Evolutionary conservation across 2,888 invertebrate genomes (phyloP), one percentile per base, ranked within the genome.

Genomic region (Noctua pronuba): DNA sequence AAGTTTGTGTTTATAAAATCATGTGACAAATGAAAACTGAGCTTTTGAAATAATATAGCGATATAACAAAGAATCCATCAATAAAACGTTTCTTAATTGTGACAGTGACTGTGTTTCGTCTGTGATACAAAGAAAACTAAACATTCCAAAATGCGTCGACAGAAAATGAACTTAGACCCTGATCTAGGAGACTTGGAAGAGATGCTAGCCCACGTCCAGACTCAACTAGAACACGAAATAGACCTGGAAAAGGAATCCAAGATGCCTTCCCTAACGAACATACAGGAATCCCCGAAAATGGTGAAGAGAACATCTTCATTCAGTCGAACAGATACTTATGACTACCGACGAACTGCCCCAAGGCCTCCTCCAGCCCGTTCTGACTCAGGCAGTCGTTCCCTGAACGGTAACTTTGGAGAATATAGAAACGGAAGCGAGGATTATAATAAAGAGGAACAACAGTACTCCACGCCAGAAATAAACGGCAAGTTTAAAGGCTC

Each of bases 201-300:
- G 83, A 97, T 97, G 97, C 88, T 97, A 35, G 96, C 96, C 0
- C 94, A 95, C 84, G 97, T 97, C 1, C 97, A 97, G 77, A 95
- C 92, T 0, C 96, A 97, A 79, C 83, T 97, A 11, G 96, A 97
- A 84, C 93, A 96, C 74, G 97, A 97, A 85, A 96, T 97, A 1
- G 96, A 95, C 58, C 69, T 94, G 73, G 96, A 96, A 79, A 95
- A 93, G 67, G 96, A 96, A 58, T 90, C 92, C 5, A 96, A 94
- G 78, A 94, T 95, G 94, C 91, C 96, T 0, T 95, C 95, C 0
- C 65, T 95, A 0, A 92, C 92, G 0, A 96, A 91, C 84, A 92
- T 96, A 0, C 95, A 95, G 60, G 96, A 96, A 69, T 96, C 96
- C 0, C 96, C 96, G 0, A 95, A 93, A 80, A 92, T 94, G 92